A percentile compares a stretch with the other conserved stretches of the same genome.
phyloP scores from a whole-genome alignment of 1,140 invertebrate genomes.

The Acromyrmex heyeri region DNA sequence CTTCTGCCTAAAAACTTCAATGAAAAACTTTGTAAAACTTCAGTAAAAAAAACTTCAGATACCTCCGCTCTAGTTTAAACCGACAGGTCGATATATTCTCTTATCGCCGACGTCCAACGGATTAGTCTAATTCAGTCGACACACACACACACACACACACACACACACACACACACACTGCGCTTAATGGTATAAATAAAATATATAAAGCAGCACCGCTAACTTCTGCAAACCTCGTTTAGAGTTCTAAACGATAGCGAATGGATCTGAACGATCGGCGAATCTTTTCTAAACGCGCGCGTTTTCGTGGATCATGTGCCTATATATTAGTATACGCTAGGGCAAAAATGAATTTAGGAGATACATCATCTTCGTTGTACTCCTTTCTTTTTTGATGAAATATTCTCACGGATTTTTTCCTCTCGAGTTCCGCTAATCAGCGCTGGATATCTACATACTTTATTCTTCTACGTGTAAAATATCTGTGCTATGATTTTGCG shows the following conservation, averaged over 20 bases:
- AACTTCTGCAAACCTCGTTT: slow-evolving; percentile 17
- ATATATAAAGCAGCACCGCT: neutral
- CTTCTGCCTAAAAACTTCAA: slow-evolving; percentile 9
- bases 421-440: neutral
- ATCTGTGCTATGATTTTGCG: neutral
- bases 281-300: neutral
- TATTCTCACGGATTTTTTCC: neutral
- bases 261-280: neutral
- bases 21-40: slow-evolving; percentile 10
- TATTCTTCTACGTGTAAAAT: slow-evolving; percentile 30
- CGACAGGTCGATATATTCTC: slow-evolving; percentile 36
- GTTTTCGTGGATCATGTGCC: slow-evolving; percentile 41
- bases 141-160: neutral
- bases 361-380: neutral
- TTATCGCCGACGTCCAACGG: slow-evolving; percentile 34
- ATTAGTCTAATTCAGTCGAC: slow-evolving; percentile 24
- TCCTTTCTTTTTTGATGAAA: neutral
- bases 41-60: slow-evolving; percentile 24
- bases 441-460: slow-evolving; percentile 17
- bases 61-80: slow-evolving; percentile 48
- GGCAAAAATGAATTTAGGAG: slow-evolving; percentile 20
- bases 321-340: slow-evolving; percentile 24
- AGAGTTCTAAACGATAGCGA: slow-evolving; percentile 2
- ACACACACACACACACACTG: too few relatives aligned
- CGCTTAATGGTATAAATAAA: neutral